Percentiles rank a stretch among this genome's conserved stretches.
Evolutionary conservation across 2,888 invertebrate species (phyloP).

Genomic region (Aproaerema taeniolella): DNA sequence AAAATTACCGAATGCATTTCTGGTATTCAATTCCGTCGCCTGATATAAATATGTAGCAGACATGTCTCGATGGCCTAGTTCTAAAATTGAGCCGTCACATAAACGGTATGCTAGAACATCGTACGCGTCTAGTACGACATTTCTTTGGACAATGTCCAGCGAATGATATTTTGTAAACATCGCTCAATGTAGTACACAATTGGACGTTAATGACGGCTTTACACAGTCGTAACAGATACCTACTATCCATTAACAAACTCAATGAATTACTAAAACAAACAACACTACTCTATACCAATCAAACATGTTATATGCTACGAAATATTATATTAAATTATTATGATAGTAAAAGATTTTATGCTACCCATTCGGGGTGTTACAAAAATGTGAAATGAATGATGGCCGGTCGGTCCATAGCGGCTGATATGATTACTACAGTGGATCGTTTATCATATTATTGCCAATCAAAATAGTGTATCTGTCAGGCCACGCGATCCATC

Average conservation of each 20-base stretch:
- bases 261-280: slow-evolving; percentile 36
- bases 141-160: slow-evolving; percentile 69
- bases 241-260: slow-evolving; percentile 32
- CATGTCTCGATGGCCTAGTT: slow-evolving; percentile 53
- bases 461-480: slow-evolving; percentile 78
- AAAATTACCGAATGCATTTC: slow-evolving; percentile 23
- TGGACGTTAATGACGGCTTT: slow-evolving; percentile 46
- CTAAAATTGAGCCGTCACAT: slow-evolving; percentile 63
- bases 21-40: slow-evolving; percentile 34
- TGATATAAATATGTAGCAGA: slow-evolving; percentile 44
- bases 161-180: slow-evolving; percentile 62
- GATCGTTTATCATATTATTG: slow-evolving; percentile 74
- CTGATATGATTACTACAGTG: slow-evolving; percentile 65
- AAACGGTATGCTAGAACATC: slow-evolving; percentile 55
- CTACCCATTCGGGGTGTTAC: slow-evolving; percentile 37
- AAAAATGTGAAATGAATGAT: slow-evolving; percentile 63
- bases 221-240: slow-evolving; percentile 34
- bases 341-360: slow-evolving; percentile 6
- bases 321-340: slow-evolving; percentile 18
- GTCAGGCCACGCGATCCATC: slow-evolving; percentile 70
- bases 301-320: slow-evolving; percentile 31
- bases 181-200: slow-evolving; percentile 55
- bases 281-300: slow-evolving; percentile 38
- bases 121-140: slow-evolving; percentile 51
- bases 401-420: slow-evolving; percentile 53